Base-by-base conservation (phyloP, 2,113 vertebrate genomes). In the Clupea harengus region DNA sequence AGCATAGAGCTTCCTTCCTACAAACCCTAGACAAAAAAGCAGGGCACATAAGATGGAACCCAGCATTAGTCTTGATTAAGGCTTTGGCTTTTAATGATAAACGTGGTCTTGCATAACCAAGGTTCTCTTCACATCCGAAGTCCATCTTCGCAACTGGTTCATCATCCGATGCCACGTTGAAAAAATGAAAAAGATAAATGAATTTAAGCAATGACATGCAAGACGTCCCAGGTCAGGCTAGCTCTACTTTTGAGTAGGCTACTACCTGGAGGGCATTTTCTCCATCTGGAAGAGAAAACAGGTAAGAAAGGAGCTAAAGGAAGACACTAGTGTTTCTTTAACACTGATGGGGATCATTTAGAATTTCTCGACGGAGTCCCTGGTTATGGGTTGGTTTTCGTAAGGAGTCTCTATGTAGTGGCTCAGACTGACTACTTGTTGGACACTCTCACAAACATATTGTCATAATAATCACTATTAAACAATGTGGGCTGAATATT, bases 401-500 rank as follows among this genome's bases (percentile, higher is more conserved):
- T 7, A 17, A 15, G 3, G 72, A 78, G 72, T 78, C 28, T 15
- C 15, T 39, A 78, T 78, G 28, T 0, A 32, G 10, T 78, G 15
- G 32, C 32, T 39, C 28, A 28, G 28, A 28, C 28, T 32, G 11
- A n/a, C 64, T 22, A 17, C 39, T 39, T 39, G 39, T 39, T 22
- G 20, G 54, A 13, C 54, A 20, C 6, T n/a, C 22, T 78, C 28
- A 15, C 32, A 78, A 32, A 39, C n/a, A 44, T 32, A 44, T 39
- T 39, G 0, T 78, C 81, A 86, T 54, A 60, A 84, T 83, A 18
- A 81, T 82, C 52, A 81, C 82, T n/a, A n/a, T n/a, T 2, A 83
- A 57, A 83, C 90, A 92, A 93, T 91, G 92, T 64, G 47, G 82
- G 60, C 47, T 85, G 17, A 88, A 39, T 81, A 54, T 86, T 89